phyloP scores from a whole-genome alignment of 2,888 invertebrate species.

The Conomelus anceps region DNA sequence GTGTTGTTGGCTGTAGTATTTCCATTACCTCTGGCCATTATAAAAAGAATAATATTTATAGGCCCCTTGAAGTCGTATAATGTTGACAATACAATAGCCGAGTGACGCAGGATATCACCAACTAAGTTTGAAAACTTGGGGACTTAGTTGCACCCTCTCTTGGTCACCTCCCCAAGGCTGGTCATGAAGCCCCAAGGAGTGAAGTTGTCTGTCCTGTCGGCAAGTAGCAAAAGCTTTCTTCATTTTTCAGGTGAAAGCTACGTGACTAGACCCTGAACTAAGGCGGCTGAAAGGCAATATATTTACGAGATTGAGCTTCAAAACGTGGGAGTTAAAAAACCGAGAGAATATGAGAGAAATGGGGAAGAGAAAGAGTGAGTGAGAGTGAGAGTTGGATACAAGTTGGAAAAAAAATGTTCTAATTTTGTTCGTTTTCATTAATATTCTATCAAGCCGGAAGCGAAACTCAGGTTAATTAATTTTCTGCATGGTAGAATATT shows the following conservation, averaged over 20 bases:
- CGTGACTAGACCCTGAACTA: background rate
- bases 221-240: background rate
- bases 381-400: background rate
- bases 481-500: background rate
- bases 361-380: background rate
- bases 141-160: background rate
- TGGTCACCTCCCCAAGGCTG: too few species aligned
- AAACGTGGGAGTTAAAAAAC: background rate
- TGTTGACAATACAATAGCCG: background rate
- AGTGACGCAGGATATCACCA: background rate
- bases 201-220: background rate
- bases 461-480: background rate
- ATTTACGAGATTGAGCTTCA: background rate
- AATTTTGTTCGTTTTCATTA: background rate
- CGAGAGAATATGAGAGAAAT: too few species aligned
- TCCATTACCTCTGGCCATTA: background rate
- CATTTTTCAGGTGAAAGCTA: background rate
- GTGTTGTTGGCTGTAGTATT: too few species aligned
- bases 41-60: background rate
- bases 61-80: background rate
- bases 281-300: background rate
- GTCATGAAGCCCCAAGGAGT: background rate
- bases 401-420: background rate
- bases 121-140: background rate
- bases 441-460: background rate